These are phyloP conservation scores for Rhaphigaster nebulosa DNA, from an alignment of 2,888 invertebrate species.

Conservation along the genomic window DNA sequence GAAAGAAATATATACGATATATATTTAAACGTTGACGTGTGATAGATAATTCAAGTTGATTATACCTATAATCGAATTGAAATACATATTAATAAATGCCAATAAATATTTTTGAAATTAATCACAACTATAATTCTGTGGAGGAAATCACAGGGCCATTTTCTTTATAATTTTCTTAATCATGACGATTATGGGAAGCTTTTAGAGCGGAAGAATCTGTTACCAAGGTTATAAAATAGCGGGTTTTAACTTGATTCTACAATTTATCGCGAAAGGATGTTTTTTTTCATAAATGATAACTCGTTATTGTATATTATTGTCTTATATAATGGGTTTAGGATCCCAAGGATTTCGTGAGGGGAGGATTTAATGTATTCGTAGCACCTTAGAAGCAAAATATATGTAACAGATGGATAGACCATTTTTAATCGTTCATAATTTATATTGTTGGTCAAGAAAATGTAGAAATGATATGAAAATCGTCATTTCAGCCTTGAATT, in stretches of 20 bases:
- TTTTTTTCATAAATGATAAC: not conserved
- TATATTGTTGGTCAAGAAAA: not conserved
- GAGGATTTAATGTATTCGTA: not conserved
- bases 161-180: not conserved
- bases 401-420: not conserved
- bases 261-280: not conserved
- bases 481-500: not conserved
- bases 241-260: not conserved
- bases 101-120: too few relatives aligned
- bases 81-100: too few relatives aligned
- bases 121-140: not conserved
- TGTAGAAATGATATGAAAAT: not conserved
- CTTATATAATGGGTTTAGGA: not conserved
- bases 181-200: not conserved
- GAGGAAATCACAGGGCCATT: not conserved
- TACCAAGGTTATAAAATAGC: not conserved
- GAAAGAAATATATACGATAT: too few relatives aligned
- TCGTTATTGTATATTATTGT: not conserved
- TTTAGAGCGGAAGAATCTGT: not conserved
- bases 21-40: too few relatives aligned
- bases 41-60: too few relatives aligned
- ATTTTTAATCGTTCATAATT: not conserved
- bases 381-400: not conserved
- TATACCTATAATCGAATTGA: too few relatives aligned
- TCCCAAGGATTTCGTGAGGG: not conserved